Percentiles rank a stretch among this genome's conserved stretches.
phyloP scores from a whole-genome alignment of 2,888 invertebrate genomes.

The Elgonia sp. region DNA sequence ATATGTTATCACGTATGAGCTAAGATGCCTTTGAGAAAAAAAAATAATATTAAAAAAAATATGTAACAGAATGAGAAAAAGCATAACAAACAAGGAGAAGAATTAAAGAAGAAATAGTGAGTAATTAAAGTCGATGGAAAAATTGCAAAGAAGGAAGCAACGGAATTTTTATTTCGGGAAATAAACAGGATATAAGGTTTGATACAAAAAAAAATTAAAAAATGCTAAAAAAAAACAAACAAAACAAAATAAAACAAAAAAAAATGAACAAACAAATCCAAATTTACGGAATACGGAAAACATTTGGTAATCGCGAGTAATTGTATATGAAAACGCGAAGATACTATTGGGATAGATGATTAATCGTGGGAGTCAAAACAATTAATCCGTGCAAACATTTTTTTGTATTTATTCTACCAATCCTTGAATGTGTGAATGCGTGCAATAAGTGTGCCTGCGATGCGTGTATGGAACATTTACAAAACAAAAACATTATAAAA shows the following conservation, averaged over 20 bases:
- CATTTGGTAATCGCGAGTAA: conserved; percentile 40
- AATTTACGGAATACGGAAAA: neutral
- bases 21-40: conserved; percentile 54
- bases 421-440: conserved; percentile 52
- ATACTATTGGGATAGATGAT: conserved; percentile 42
- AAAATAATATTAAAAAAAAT: neutral
- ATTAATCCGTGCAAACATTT: conserved; percentile 63
- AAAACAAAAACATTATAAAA: no score
- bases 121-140: neutral
- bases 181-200: neutral
- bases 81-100: neutral
- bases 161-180: neutral
- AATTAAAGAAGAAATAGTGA: neutral
- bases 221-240: neutral
- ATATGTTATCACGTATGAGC: conserved; percentile 65
- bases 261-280: no score
- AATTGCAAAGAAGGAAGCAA: neutral
- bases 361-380: conserved; percentile 40
- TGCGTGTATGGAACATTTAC: conserved; percentile 25
- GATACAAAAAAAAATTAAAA: neutral
- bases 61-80: conserved; percentile 1
- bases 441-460: conserved; percentile 60
- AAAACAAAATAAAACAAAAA: neutral
- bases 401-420: conserved; percentile 71
- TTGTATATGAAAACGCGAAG: conserved; percentile 21